Evolutionary conservation across 2,888 invertebrate species (phyloP), one percentile per base, ranked within the genome.

Genomic region (Tetranychus piercei): DNA sequence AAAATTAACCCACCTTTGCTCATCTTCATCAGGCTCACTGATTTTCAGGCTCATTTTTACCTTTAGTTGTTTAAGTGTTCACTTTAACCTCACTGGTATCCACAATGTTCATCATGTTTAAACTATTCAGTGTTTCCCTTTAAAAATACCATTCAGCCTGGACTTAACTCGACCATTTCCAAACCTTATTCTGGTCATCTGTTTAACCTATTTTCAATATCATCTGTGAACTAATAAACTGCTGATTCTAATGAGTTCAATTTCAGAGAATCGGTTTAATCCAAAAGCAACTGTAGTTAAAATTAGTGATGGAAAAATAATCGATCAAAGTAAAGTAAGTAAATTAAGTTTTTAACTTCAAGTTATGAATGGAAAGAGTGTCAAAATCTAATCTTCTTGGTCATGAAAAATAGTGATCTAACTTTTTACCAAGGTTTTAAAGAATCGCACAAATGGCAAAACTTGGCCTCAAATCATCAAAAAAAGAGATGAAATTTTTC

Each of bases 281-380:
- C 55, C 55, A 55, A 69, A 69, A 69, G 69, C 69, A 22, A 69
- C 69, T 69, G 20, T 69, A 5, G 69, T 69, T n/a, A 69, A 69
- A 69, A 69, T 69, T 9, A 69, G 69, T 69, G 69, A 69, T 69
- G 69, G 69, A 69, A 69, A 69, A 69, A 23, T 69, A 23, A 69
- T 69, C 34, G 69, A 69, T 7, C 69, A 20, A 69, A 23, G 22
- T 23, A 69, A 23, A 69, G 69, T 69, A 4, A 69, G 69, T 69
- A 69, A 23, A 22, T 23, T 11, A 69, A 8, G 3, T 20, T 20
- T 69, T n/a, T 20, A 1, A 9, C 69, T 6, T 6, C 45, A 45
- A 45, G n/a, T n/a, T 45, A 7, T 7, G 45, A 7, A 6, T 45
- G 45, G n/a, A n/a, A n/a, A n/a, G n/a, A n/a, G n/a, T n/a, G 34